Evolutionary conservation across 1,140 invertebrate species (phyloP).

Genomic region (Scaptomyza montana): DNA sequence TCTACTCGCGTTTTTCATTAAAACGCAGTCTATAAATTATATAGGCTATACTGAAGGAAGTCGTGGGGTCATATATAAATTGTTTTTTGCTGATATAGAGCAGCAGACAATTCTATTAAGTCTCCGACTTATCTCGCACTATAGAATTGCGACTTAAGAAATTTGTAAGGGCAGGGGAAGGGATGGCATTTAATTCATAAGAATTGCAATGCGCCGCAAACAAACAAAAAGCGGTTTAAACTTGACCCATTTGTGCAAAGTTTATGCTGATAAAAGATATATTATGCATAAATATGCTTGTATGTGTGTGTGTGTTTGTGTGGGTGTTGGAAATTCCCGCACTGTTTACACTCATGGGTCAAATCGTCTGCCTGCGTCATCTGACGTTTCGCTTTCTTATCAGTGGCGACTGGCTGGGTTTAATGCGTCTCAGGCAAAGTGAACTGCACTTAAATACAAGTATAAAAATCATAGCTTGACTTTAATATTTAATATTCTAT

Average conservation of each 20-base stretch:
- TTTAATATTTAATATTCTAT: conserved; percentile 6
- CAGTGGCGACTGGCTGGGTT: not conserved
- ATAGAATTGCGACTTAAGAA: conserved; percentile 33
- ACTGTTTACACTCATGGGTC: not conserved
- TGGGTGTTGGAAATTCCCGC: conserved; percentile 6
- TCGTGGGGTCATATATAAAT: conserved; percentile 15
- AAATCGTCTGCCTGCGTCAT: conserved; percentile 9
- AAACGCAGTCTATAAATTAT: not conserved
- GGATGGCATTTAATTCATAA: not conserved
- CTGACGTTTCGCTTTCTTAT: not conserved
- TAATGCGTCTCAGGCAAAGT: conserved; percentile 25
- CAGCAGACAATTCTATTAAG: not conserved
- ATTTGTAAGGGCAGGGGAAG: conserved; percentile 1
- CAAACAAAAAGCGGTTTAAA: conserved; percentile 43
- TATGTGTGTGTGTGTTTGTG: not conserved
- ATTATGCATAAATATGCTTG: not conserved
- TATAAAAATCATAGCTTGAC: not conserved
- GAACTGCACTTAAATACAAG: not conserved
- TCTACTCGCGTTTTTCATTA: not conserved
- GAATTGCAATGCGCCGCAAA: conserved; percentile 15
- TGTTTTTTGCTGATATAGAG: conserved; percentile 19
- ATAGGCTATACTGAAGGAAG: conserved; percentile 9
- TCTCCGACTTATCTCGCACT: conserved; percentile 15
- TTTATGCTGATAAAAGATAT: not conserved
- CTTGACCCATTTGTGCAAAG: conserved; percentile 50